Evolutionary conservation across 2,797 vertebrate genomes (phyloP).

Genomic region (Sparus aurata): DNA sequence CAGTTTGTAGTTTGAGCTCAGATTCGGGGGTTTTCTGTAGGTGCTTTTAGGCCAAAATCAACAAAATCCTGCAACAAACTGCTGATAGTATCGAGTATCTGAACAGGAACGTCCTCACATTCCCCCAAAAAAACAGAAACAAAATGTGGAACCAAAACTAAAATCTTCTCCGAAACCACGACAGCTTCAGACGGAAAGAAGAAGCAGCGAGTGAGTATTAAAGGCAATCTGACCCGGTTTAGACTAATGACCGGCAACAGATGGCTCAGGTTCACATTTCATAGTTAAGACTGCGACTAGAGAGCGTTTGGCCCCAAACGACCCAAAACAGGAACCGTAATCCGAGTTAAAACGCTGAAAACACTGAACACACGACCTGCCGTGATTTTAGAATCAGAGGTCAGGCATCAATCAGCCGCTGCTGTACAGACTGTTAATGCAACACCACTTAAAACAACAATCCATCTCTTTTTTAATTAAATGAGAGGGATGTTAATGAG

Average conservation of each 20-base stretch:
- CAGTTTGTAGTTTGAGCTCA: not conserved
- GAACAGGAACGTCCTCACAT: not conserved
- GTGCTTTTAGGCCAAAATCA: too few species aligned
- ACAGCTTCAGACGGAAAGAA: constrained; percentile 11
- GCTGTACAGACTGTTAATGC: too few species aligned
- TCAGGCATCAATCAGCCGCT: not conserved
- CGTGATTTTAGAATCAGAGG: not conserved
- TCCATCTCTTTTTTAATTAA: not conserved
- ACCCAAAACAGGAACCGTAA: constrained; percentile 37
- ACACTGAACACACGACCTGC: not conserved
- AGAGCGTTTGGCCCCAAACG: constrained; percentile 24
- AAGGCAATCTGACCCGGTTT: constrained; percentile 36
- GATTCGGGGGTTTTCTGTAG: not conserved
- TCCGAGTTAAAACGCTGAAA: constrained; percentile 20
- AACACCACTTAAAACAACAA: not conserved
- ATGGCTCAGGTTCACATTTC: constrained; percentile 56
- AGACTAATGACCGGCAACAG: constrained; percentile 48
- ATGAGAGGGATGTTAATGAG: not conserved
- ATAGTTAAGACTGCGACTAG: constrained; percentile 8
- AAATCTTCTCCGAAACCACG: not conserved
- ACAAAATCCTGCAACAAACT: not conserved
- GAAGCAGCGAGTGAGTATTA: not conserved
- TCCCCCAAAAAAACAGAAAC: not conserved
- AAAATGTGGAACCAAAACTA: constrained; percentile 44
- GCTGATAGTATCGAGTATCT: not conserved